Conservation (phyloP, 30 jellyfish, hydroid and myxozoan species). For the Aurelia sp. region DNA sequence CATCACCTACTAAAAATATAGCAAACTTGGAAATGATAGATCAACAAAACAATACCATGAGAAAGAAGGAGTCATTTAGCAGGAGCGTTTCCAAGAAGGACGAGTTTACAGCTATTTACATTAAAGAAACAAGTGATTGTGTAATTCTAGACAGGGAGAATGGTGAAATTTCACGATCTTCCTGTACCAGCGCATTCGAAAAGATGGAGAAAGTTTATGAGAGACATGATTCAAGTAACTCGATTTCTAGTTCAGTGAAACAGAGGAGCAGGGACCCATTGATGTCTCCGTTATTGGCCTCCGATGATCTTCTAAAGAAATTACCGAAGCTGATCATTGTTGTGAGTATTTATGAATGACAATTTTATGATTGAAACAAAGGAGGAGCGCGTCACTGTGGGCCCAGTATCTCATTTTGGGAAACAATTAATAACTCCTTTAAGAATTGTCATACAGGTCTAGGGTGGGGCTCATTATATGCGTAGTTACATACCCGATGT, state of each 20-base stretch:
- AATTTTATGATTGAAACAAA: too few species aligned
- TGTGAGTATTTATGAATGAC: constrained; percentile 44
- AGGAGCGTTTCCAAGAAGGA: neutral
- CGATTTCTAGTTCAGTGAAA: constrained; percentile 52
- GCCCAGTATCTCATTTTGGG: too few species aligned
- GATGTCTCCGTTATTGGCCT: constrained; percentile 95
- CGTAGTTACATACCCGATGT: too few species aligned
- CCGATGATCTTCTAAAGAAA: constrained; percentile 70
- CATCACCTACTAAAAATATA: too few species aligned
- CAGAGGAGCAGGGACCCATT: constrained; percentile 72
- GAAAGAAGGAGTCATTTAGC: too few species aligned
- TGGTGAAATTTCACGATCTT: neutral
- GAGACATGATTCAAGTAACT: constrained; percentile 29
- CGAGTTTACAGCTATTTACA: constrained; percentile 41
- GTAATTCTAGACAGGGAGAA: constrained; percentile 39
- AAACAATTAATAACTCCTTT: too few species aligned
- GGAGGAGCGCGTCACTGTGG: too few species aligned
- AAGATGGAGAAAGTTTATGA: constrained; percentile 33
- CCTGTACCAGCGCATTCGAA: neutral
- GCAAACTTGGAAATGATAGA: too few species aligned
- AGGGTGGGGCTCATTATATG: too few species aligned
- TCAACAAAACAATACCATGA: too few species aligned
- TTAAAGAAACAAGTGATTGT: constrained; percentile 52
- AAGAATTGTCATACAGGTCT: too few species aligned
- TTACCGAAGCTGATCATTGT: constrained; percentile 90